Conservation (phyloP, 1,140 invertebrate species). For the Sinonovacula constricta region DNA sequence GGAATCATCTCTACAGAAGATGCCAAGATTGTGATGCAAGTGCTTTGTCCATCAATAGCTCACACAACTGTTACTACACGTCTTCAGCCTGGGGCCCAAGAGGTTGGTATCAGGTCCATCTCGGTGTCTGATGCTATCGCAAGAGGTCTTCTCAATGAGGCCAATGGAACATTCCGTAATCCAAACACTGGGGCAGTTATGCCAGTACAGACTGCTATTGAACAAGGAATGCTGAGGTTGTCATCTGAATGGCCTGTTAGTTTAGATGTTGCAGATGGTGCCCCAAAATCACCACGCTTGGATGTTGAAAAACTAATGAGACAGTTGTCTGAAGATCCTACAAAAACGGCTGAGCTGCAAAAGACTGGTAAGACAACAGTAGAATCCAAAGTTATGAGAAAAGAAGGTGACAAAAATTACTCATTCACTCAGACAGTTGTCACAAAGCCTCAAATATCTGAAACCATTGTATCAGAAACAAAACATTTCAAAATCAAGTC, state of each 20-base stretch:
- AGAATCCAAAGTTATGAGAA: constrained; percentile 67
- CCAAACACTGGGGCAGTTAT: constrained; percentile 87
- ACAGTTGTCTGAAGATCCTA: constrained; percentile 43
- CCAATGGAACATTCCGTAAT: constrained; percentile 89
- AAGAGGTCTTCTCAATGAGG: constrained; percentile 87
- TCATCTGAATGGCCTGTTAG: constrained; percentile 87
- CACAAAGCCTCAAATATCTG: constrained; percentile 67
- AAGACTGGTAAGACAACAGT: constrained; percentile 53
- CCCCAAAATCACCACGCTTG: not conserved
- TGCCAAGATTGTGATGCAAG: constrained; percentile 65
- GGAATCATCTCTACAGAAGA: constrained; percentile 72
- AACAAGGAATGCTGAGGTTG: constrained; percentile 87
- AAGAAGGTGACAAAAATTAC: constrained; percentile 64
- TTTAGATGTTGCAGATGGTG: constrained; percentile 64
- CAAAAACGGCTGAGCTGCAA: constrained; percentile 22
- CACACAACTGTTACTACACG: constrained; percentile 71
- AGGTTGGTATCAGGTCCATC: constrained; percentile 76
- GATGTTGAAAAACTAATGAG: constrained; percentile 56
- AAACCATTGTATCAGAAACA: constrained; percentile 69
- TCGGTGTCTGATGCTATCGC: constrained; percentile 89
- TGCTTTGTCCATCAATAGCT: constrained; percentile 72
- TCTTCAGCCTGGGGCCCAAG: constrained; percentile 60
- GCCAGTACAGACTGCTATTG: constrained; percentile 89
- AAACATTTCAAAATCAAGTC: constrained; percentile 78
- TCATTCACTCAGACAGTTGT: constrained; percentile 72